Percentiles rank a stretch among this genome's conserved stretches.
phyloP scores from a whole-genome alignment of 1,140 invertebrate genomes.

The Drosophila ananassae region DNA sequence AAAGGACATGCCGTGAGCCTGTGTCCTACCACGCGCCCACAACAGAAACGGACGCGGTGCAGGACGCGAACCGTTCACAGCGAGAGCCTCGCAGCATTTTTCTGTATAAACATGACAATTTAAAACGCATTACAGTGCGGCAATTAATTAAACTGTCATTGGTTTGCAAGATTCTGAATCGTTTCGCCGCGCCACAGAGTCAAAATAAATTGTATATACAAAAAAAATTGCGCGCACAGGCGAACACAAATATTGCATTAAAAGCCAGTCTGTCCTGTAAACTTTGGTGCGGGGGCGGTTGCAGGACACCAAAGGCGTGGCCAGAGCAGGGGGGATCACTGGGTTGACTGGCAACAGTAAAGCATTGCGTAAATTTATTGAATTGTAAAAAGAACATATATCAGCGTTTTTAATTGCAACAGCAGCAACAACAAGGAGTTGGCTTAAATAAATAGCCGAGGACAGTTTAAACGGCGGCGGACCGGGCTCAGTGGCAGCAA shows the following conservation, averaged over 20 bases:
- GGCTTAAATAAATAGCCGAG: slow-evolving; percentile 63
- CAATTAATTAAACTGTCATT: slow-evolving; percentile 83
- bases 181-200: slow-evolving; percentile 68
- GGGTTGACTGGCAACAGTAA: slow-evolving; percentile 51
- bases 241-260: slow-evolving; percentile 64
- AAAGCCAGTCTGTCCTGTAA: slow-evolving; percentile 23
- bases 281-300: slow-evolving; percentile 5
- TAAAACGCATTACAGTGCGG: slow-evolving; percentile 81
- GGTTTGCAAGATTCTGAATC: slow-evolving; percentile 77
- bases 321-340: background rate
- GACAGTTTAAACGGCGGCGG: slow-evolving; percentile 52
- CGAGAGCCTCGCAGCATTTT: slow-evolving; percentile 27
- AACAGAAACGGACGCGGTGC: slow-evolving; percentile 16
- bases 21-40: slow-evolving; percentile 13
- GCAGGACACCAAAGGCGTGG: background rate
- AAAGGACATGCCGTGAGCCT: slow-evolving; percentile 30
- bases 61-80: background rate
- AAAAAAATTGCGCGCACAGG: slow-evolving; percentile 10
- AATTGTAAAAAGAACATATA: slow-evolving; percentile 82
- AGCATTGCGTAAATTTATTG: slow-evolving; percentile 79
- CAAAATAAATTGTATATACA: slow-evolving; percentile 53
- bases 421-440: slow-evolving; percentile 36
- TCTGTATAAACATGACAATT: slow-evolving; percentile 81
- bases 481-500: slow-evolving; percentile 9
- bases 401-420: slow-evolving; percentile 80